phyloP scores from a whole-genome alignment of 2,888 invertebrate species.

The Dorcus parallelipipedus region DNA sequence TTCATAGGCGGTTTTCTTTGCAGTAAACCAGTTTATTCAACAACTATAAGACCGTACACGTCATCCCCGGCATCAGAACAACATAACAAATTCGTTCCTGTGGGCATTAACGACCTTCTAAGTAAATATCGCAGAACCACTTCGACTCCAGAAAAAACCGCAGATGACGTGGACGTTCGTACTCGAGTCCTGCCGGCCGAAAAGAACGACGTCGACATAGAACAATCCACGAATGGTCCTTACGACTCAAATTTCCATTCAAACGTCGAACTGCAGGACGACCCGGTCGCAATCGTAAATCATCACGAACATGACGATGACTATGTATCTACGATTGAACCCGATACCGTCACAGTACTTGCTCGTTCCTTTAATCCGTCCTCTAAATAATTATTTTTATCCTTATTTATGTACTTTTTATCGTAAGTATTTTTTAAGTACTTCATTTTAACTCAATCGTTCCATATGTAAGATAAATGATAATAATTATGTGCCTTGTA shows the following conservation, averaged over 20 bases:
- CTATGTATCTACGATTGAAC: conserved; percentile 57
- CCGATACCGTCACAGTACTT: conserved; percentile 53
- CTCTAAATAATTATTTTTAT: conserved; percentile 13
- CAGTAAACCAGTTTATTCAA: conserved; percentile 53
- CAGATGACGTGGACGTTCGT: conserved; percentile 35
- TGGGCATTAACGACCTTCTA: conserved; percentile 56
- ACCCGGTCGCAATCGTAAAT: conserved; percentile 54
- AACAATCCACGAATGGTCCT: conserved; percentile 57
- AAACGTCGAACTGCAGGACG: conserved; percentile 53
- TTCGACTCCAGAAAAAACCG: conserved; percentile 40
- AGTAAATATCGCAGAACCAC: conserved; percentile 53
- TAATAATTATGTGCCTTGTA: conserved; percentile 12
- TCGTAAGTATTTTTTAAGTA: conserved; percentile 19
- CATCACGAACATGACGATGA: conserved; percentile 50
- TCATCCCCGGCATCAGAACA: conserved; percentile 50
- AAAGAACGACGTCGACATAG: conserved; percentile 36
- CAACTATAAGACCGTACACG: conserved; percentile 56
- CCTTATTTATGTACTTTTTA: conserved; percentile 23
- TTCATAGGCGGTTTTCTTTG: conserved; percentile 14
- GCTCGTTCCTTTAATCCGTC: conserved; percentile 31
- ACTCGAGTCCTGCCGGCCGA: conserved; percentile 39
- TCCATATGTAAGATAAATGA: conserved; percentile 24
- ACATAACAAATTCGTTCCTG: conserved; percentile 39
- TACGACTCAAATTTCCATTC: conserved; percentile 52
- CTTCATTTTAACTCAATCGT: conserved; percentile 23